phyloP scores from a whole-genome alignment of 2,113 vertebrate genomes.

The Amphiprion percula region DNA sequence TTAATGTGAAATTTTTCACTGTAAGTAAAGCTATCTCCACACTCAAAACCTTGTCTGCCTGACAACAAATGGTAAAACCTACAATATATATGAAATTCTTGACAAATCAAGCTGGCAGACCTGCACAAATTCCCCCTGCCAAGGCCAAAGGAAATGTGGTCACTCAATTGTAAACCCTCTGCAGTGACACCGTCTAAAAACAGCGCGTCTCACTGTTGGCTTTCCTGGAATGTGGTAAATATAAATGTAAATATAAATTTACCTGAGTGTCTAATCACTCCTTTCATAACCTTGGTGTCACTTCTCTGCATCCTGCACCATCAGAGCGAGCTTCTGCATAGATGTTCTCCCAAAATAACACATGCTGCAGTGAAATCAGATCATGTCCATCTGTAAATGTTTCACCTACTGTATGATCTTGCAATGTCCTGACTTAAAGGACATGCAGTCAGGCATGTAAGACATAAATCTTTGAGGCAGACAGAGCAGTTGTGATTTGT shows the following conservation, averaged over 20 bases:
- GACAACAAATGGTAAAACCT: too few species aligned
- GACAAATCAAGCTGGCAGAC: too few species aligned
- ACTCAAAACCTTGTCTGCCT: too few species aligned
- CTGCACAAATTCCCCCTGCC: too few species aligned
- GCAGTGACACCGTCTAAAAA: neutral
- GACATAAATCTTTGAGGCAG: neutral
- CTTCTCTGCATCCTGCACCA: neutral
- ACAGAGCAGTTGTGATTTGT: slow-evolving; percentile 7
- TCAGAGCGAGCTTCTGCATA: slow-evolving; percentile 1
- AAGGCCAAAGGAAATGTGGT: too few species aligned
- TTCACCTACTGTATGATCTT: neutral
- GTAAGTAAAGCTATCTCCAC: too few species aligned
- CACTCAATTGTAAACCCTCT: neutral
- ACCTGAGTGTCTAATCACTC: too few species aligned
- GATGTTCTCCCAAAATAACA: slow-evolving; percentile 23
- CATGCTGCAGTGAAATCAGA: slow-evolving; percentile 14
- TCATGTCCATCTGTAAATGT: neutral
- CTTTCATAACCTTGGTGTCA: neutral
- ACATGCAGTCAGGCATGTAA: neutral
- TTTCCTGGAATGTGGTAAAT: too few species aligned
- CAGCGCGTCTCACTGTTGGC: too few species aligned
- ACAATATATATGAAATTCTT: too few species aligned
- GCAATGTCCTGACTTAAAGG: neutral
- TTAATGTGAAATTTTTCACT: too few species aligned
- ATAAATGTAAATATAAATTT: too few species aligned